Conservation (phyloP, 2,113 vertebrate genomes). For the Esox niger region DNA sequence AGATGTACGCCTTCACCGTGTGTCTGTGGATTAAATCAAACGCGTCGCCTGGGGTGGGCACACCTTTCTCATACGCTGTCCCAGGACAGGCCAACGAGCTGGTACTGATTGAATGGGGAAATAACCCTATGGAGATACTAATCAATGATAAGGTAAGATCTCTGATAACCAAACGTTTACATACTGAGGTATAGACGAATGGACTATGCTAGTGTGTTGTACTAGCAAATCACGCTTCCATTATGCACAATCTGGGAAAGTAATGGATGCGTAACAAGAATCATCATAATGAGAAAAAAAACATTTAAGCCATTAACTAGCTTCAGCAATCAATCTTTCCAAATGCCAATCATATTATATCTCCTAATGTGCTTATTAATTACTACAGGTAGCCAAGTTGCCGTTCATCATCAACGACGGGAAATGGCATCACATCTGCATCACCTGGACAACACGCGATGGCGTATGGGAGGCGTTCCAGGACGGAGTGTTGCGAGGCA, state of each 20-base stretch:
- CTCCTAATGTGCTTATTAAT: not conserved
- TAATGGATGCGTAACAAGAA: no score
- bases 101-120: slow-evolving; percentile 97
- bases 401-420: slow-evolving; percentile 93
- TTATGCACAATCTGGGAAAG: no score
- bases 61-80: slow-evolving; percentile 92
- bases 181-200: not conserved
- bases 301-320: no score
- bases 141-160: slow-evolving; percentile 91
- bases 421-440: slow-evolving; percentile 96
- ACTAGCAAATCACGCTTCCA: no score
- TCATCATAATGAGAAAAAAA: no score
- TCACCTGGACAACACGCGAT: slow-evolving; percentile 95
- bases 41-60: slow-evolving; percentile 90
- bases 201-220: not conserved
- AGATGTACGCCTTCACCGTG: slow-evolving; percentile 95
- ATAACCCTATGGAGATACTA: slow-evolving; percentile 96
- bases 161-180: not conserved
- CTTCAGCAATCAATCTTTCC: no score
- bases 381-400: slow-evolving; percentile 87
- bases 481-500: slow-evolving; percentile 86
- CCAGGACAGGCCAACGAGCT: slow-evolving; percentile 92
- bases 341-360: not conserved
- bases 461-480: slow-evolving; percentile 98
- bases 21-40: slow-evolving; percentile 97